Evolutionary conservation across 2,888 invertebrate species (phyloP).

Genomic region (Encarsia formosa): DNA sequence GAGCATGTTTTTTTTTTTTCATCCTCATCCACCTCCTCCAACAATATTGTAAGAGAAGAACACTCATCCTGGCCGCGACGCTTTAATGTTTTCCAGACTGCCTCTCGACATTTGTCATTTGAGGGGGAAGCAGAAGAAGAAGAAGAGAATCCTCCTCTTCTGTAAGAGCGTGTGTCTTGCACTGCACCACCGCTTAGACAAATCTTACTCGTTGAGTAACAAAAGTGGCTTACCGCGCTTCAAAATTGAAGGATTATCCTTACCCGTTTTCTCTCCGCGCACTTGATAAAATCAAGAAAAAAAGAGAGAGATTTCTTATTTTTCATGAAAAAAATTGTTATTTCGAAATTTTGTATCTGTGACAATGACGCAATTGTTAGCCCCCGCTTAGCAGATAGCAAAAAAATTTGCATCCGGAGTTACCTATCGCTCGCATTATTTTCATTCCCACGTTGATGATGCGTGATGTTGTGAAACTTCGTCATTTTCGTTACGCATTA

Average conservation of each 20-base stretch:
- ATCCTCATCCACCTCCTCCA: background rate
- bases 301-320: too few relatives aligned
- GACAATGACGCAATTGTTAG: too few relatives aligned
- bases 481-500: too few relatives aligned
- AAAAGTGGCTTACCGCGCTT: constrained; percentile 11
- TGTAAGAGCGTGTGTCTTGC: constrained; percentile 10
- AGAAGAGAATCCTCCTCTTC: constrained; percentile 10
- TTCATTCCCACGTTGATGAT: too few relatives aligned
- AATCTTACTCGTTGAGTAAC: constrained; percentile 18
- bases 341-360: background rate
- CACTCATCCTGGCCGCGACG: constrained; percentile 12
- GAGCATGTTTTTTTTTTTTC: background rate
- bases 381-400: too few relatives aligned
- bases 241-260: background rate
- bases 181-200: constrained; percentile 8
- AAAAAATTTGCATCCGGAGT: too few relatives aligned
- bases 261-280: background rate
- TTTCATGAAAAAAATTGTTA: too few relatives aligned
- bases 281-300: background rate
- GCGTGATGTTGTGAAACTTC: too few relatives aligned
- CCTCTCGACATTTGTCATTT: constrained; percentile 26
- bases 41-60: constrained; percentile 14
- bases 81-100: constrained; percentile 28
- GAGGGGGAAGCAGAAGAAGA: too few relatives aligned
- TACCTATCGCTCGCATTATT: too few relatives aligned